A percentile compares a stretch with the other conserved stretches of the same genome.
Conservation (phyloP, 2,113 vertebrate genomes). For the Indicator indicator region DNA sequence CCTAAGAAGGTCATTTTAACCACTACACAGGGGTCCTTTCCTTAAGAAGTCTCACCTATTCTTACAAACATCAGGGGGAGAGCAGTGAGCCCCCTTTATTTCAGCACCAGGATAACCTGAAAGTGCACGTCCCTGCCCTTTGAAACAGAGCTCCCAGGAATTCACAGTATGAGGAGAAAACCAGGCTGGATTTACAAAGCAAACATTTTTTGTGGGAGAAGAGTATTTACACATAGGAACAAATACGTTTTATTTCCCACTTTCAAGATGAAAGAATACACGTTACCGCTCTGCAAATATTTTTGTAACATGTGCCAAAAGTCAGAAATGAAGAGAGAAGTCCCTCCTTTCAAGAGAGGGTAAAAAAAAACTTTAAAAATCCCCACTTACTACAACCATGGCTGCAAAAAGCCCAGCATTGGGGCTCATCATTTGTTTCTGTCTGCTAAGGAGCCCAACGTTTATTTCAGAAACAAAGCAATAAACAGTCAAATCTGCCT, state of each 20-base stretch:
- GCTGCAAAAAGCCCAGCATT: neutral
- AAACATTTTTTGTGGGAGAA: neutral
- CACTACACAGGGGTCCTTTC: conserved; percentile 29
- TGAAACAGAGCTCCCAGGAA: rapidly evolving
- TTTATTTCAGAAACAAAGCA: neutral
- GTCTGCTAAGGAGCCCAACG: neutral
- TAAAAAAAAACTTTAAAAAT: neutral
- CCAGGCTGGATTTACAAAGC: neutral
- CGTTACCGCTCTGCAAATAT: neutral
- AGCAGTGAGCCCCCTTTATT: neutral
- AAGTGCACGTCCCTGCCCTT: neutral
- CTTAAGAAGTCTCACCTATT: conserved; percentile 4
- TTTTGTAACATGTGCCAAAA: neutral
- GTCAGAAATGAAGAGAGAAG: neutral
- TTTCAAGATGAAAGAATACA: conserved; percentile 25
- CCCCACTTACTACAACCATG: neutral
- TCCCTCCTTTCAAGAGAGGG: neutral
- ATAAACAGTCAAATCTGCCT: neutral
- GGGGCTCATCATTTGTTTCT: neutral
- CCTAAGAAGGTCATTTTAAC: conserved; percentile 73
- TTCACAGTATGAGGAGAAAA: neutral
- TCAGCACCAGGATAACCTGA: neutral
- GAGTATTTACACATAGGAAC: conserved; percentile 6
- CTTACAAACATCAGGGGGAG: neutral
- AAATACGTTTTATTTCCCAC: conserved; percentile 3